Base-by-base conservation (phyloP, 2,113 vertebrate species). In the Phylloscopus whistleri region DNA sequence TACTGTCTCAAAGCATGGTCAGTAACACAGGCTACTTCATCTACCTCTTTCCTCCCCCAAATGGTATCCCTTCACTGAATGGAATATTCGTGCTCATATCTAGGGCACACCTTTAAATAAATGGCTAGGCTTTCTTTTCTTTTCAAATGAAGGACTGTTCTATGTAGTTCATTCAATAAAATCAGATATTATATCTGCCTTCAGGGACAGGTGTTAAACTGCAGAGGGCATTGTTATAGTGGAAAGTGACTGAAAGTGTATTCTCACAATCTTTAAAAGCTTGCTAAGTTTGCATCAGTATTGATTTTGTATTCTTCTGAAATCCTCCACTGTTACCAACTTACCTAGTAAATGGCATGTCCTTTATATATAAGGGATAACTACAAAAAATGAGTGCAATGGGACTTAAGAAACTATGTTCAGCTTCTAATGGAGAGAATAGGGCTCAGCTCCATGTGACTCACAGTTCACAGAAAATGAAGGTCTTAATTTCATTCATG, bases 351-450 rank as follows among this genome's bases (percentile, higher is more conserved):
- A 94, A 51, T 26, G 30, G n/a, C 31, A 81, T 37, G 44, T 92
- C 95, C 84, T 96, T 74, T 90, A 90, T 37, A 14, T 81, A 84
- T 62, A 91, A 96, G 90, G 95, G 27, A 24, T 69, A 95, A 91
- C 9, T 96, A 91, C 37, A 75, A 83, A 83, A 96, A 93, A 28
- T 43, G 44, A 94, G 10, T 92, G n/a, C n/a, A 93, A 73, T 79
- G 79, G 85, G 41, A 89, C 80, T 95, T 92, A 83, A 88, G 74
- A 95, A 73, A 91, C 31, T 88, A 21, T 60, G 73, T 60, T 94
- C 66, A 35, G 63, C 56, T 97, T 93, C 75, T 46, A 96, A 70
- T 18, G 70, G 26, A 91, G 46, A 49, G 13, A 91, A 81, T 21
- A 35, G 16, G 41, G 55, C 53, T 88, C 43, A 81, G 58, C 23